Conservation (phyloP, 2,888 invertebrate species). For the Leistus spinibarbis region DNA sequence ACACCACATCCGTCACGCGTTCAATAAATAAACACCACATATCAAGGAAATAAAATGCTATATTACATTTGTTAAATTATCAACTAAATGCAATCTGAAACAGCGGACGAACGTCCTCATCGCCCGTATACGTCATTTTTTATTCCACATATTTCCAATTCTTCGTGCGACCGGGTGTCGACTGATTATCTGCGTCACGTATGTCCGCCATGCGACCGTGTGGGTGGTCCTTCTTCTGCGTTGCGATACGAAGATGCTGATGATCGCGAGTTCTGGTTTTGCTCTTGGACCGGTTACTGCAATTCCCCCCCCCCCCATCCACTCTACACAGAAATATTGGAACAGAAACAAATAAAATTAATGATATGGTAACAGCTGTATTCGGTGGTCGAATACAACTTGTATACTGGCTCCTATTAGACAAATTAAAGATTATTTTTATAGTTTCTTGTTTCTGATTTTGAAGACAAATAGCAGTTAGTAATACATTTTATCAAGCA, state of each 20-base stretch:
- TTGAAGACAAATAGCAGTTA: no score
- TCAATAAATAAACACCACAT: no score
- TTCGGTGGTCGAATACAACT: neutral
- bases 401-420: neutral
- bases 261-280: neutral
- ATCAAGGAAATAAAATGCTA: no score
- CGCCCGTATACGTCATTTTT: conserved; percentile 1
- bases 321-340: conserved; percentile 12
- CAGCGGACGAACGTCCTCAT: neutral
- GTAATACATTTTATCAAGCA: no score
- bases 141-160: neutral
- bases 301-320: neutral
- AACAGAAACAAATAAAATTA: conserved; percentile 11
- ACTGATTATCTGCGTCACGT: conserved; percentile 25
- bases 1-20: conserved; percentile 14
- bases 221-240: conserved; percentile 24
- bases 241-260: neutral
- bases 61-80: no score
- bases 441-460: no score
- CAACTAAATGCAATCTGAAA: no score
- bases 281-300: conserved; percentile 8
- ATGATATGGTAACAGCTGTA: neutral
- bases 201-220: conserved; percentile 21
- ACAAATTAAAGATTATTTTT: no score
- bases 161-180: neutral